phyloP scores from a whole-genome alignment of 2,888 invertebrate species.

The Dascillus cervinus region DNA sequence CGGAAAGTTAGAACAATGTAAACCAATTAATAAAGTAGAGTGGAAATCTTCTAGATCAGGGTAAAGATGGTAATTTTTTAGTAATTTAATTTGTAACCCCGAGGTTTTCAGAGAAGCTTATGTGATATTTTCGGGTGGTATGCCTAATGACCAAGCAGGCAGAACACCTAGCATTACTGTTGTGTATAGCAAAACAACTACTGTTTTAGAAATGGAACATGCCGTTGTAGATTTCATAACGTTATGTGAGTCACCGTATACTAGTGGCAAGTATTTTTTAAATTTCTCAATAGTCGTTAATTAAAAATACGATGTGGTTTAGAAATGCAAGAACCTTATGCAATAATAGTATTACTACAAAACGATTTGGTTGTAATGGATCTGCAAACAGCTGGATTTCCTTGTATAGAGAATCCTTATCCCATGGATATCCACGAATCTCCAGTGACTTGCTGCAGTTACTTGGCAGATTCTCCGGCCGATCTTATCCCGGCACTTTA shows the following conservation, averaged over 20 bases:
- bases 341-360: conserved; percentile 93
- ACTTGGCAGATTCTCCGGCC: conserved; percentile 95
- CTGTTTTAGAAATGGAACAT: conserved; percentile 99
- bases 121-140: conserved; percentile 95
- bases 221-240: conserved; percentile 95
- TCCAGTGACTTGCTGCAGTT: conserved; percentile 93
- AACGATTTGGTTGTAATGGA: conserved; percentile 98
- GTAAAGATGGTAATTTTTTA: conserved; percentile 45
- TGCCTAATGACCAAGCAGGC: conserved; percentile 84
- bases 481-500: conserved; percentile 98
- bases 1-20: conserved; percentile 87
- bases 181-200: conserved; percentile 92
- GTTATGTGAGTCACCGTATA: conserved; percentile 90
- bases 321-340: conserved; percentile 97
- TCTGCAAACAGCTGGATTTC: conserved; percentile 90
- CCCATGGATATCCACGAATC: conserved; percentile 99
- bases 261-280: conserved; percentile 59
- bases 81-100: too few species aligned
- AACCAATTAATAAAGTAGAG: conserved; percentile 91
- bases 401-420: conserved; percentile 98
- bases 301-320: conserved; percentile 2
- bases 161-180: conserved; percentile 92
- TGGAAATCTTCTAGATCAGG: conserved; percentile 86
- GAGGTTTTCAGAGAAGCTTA: conserved; percentile 77
- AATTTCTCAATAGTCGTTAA: neutral